Base-by-base conservation (phyloP, 2,797 vertebrate genomes). In the Falco columbarius region DNA sequence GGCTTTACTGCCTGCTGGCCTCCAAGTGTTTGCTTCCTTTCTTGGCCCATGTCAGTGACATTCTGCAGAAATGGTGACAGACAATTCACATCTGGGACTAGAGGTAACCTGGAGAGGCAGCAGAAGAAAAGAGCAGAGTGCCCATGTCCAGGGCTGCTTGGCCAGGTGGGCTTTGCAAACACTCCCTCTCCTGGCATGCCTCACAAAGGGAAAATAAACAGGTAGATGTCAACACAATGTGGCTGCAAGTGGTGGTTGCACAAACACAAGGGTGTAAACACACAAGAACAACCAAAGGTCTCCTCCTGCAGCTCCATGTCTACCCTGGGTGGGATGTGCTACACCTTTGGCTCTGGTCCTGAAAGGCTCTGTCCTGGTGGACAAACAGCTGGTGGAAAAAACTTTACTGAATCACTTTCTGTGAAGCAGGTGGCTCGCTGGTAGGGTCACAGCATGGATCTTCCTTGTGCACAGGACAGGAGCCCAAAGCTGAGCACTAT, bases 351-450 rank as follows among this genome's bases (percentile, higher is more conserved):
- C 68, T 59, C 51, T 70, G 47, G 20, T 38, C 62, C 76, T 54
- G 32, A 67, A 84, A 93, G 46, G 12, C 29, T 81, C 52, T 49
- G 62, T 81, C 36, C 62, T 58, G 38, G 19, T 0, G 4, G 54
- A 47, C 6, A 10, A 38, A 59, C 1, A 4, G 32, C 80, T 85
- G 42, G 27, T 73, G 63, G 55, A 58, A 72, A 79, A 94, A 49
- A 10, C 24, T 73, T 46, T 92, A 42, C 58, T 32, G 26, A 38
- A 14, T 62, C 2, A 0, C 21, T 47, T 23, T n/a, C 16, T 11
- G 21, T 42, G 75, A 30, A 77, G 59, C 21, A 40, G 49, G 23
- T 3, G 2, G 4, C 67, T 87, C 0, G 0, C 27, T 80, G 24
- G 4, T 14, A 21, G 36, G 56, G 56, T 56, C 8, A 24, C 32